phyloP scores from a whole-genome alignment of 1,140 invertebrate species.

The Trachelipus rathkii region DNA sequence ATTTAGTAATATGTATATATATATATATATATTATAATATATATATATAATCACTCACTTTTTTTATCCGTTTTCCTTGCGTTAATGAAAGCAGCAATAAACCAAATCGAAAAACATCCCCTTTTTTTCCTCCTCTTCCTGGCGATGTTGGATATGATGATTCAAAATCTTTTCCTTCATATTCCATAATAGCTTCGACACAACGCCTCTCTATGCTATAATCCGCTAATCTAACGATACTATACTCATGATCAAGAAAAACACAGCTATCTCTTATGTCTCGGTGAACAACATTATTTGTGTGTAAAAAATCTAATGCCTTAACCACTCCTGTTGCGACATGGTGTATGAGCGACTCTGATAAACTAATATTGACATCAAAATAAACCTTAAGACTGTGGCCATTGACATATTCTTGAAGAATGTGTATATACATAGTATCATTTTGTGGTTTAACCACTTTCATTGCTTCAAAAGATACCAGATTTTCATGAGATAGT shows the following conservation, averaged over 20 bases:
- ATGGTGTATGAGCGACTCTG: neutral
- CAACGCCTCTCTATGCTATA: neutral
- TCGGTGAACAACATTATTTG: neutral
- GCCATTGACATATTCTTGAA: neutral
- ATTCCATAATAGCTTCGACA: conserved; percentile 1
- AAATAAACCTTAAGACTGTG: neutral
- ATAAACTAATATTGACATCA: neutral
- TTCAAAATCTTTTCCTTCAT: neutral
- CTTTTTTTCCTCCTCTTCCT: neutral
- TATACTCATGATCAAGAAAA: neutral
- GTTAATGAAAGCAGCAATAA: neutral
- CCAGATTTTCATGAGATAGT: neutral
- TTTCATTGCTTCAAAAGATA: neutral
- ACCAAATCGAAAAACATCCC: neutral
- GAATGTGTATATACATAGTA: neutral
- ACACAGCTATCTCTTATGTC: neutral
- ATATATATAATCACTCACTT: no score
- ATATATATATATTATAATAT: no score
- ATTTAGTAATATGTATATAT: no score
- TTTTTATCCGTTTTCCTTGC: no score
- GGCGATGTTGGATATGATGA: neutral
- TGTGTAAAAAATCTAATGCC: neutral
- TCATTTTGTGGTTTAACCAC: neutral
- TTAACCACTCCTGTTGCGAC: neutral
- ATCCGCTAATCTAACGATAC: neutral